A percentile compares a stretch with the other conserved stretches of the same genome.
Conservation (phyloP, 53 echinoderm and acorn worm species). For the Echinarachnius parma region DNA sequence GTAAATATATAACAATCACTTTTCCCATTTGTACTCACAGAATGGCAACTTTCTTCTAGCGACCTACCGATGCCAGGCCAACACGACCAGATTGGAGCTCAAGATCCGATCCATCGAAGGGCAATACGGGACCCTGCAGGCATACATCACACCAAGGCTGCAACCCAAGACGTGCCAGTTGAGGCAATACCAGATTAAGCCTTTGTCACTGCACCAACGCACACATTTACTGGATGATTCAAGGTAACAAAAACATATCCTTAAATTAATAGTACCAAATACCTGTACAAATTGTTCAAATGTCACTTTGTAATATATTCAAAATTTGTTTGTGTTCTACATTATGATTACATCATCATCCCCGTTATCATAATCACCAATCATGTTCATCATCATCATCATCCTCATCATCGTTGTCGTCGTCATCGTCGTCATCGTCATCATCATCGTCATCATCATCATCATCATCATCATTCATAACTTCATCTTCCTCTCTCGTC, state of each 20-base stretch:
- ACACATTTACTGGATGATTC: slow-evolving; percentile 80
- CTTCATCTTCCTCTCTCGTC: too few species aligned
- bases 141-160: slow-evolving; percentile 87
- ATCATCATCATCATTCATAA: too few species aligned
- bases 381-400: too few species aligned
- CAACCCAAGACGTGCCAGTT: slow-evolving; percentile 97
- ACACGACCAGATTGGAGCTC: slow-evolving; percentile 88
- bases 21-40: slow-evolving; percentile 28
- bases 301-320: too few species aligned
- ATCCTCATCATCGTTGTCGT: too few species aligned
- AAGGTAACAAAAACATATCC: slow-evolving; percentile 63
- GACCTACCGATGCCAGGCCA: slow-evolving; percentile 96
- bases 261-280: too few species aligned
- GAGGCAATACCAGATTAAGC: slow-evolving; percentile 88
- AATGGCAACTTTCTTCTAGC: slow-evolving; percentile 93
- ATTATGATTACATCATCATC: too few species aligned
- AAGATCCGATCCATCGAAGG: slow-evolving; percentile 95
- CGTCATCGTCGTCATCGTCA: too few species aligned
- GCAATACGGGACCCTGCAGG: slow-evolving; percentile 93
- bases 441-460: too few species aligned
- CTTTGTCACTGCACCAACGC: slow-evolving; percentile 87
- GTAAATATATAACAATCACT: background rate
- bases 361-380: too few species aligned
- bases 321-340: too few species aligned
- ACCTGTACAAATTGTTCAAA: too few species aligned